These are phyloP conservation scores for Hydroisotoma schaefferi DNA, from an alignment of 2,888 invertebrate genomes.

Conservation along the genomic window DNA sequence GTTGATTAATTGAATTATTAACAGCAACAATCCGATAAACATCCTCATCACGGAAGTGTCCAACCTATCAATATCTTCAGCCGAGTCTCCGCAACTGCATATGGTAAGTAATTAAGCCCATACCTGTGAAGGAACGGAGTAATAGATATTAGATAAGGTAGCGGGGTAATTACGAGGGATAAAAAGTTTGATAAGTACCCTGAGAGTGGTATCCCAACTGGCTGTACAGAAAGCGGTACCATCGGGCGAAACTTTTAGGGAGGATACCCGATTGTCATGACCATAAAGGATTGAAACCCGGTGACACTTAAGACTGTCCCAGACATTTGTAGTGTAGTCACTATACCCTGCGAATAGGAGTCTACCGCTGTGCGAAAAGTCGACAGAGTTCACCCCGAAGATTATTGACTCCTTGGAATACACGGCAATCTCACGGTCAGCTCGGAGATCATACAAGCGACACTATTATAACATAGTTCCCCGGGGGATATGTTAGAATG, in stretches of 20 bases:
- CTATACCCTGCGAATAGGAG: slow-evolving; percentile 97
- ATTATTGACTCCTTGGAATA: slow-evolving; percentile 96
- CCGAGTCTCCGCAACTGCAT: too few species aligned
- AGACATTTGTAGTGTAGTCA: slow-evolving; percentile 96
- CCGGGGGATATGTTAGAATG: neutral
- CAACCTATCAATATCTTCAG: too few species aligned
- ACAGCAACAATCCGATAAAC: too few species aligned
- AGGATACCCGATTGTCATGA: slow-evolving; percentile 92
- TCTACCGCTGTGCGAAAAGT: slow-evolving; percentile 94
- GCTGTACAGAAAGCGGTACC: slow-evolving; percentile 96
- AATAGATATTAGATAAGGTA: too few species aligned
- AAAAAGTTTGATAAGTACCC: too few species aligned
- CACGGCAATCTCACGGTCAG: slow-evolving; percentile 93
- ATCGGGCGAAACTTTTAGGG: slow-evolving; percentile 90
- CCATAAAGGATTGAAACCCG: slow-evolving; percentile 87
- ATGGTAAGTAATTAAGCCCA: too few species aligned
- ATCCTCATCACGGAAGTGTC: too few species aligned
- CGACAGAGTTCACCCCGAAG: slow-evolving; percentile 96
- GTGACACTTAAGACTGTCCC: slow-evolving; percentile 94
- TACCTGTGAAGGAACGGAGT: too few species aligned
- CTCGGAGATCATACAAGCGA: slow-evolving; percentile 93
- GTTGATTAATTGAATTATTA: too few species aligned
- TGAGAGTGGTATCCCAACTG: slow-evolving; percentile 91
- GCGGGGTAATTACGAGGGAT: too few species aligned
- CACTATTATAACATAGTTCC: slow-evolving; percentile 59